Evolutionary conservation across 2,797 vertebrate species (phyloP).

Genomic region (Danio choprae): DNA sequence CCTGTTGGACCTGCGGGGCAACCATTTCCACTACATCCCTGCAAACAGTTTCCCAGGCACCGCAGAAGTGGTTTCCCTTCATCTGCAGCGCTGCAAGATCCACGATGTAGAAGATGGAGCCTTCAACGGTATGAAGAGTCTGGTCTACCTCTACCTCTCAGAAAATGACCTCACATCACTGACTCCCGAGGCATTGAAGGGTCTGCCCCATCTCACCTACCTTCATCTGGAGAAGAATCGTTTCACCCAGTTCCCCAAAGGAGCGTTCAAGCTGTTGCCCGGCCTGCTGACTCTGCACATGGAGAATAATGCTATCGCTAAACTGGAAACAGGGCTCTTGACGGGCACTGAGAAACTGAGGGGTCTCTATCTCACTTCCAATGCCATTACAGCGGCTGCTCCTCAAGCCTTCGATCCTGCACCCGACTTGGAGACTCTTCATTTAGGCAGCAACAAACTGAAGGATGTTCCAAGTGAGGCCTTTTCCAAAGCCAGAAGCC

Average conservation of each 20-base stretch:
- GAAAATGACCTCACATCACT: slow-evolving; percentile 85
- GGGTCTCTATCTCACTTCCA: slow-evolving; percentile 85
- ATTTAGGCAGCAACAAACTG: slow-evolving; percentile 86
- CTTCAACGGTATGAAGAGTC: slow-evolving; percentile 82
- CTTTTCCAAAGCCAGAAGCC: slow-evolving; percentile 71
- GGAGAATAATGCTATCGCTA: slow-evolving; percentile 83
- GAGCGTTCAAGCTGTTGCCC: slow-evolving; percentile 81
- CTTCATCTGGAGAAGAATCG: slow-evolving; percentile 89
- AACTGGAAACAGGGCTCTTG: slow-evolving; percentile 75
- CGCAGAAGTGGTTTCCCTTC: slow-evolving; percentile 84
- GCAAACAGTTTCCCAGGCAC: slow-evolving; percentile 82
- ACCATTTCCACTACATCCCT: slow-evolving; percentile 82
- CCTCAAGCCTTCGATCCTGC: slow-evolving; percentile 76
- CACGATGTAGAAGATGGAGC: slow-evolving; percentile 78
- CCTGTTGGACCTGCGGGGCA: slow-evolving; percentile 87
- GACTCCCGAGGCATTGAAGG: slow-evolving; percentile 79
- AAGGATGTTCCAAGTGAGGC: slow-evolving; percentile 83
- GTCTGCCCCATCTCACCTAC: slow-evolving; percentile 85
- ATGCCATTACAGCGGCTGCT: slow-evolving; percentile 75
- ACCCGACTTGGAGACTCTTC: slow-evolving; percentile 83
- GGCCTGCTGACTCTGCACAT: slow-evolving; percentile 88
- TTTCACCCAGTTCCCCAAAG: slow-evolving; percentile 81
- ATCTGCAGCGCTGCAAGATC: slow-evolving; percentile 89
- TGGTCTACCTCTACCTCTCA: slow-evolving; percentile 94
- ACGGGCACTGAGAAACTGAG: slow-evolving; percentile 74